Evolutionary conservation across 1,140 invertebrate genomes (phyloP).

Genomic region (Aphaenogaster rudis): DNA sequence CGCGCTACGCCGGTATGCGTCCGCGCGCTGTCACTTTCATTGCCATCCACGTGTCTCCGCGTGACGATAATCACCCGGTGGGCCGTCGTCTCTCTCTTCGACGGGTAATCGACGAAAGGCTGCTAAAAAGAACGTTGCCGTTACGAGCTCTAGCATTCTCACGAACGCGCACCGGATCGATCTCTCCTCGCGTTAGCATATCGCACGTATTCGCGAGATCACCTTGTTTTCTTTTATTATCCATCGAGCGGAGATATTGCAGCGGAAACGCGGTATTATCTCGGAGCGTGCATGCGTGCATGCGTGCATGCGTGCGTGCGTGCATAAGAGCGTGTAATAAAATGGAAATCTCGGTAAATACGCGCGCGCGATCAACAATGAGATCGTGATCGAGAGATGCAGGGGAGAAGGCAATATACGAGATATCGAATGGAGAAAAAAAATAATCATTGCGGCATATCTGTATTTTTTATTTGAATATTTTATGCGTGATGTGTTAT

Average conservation of each 20-base stretch:
- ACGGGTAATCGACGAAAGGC: conserved; percentile 30
- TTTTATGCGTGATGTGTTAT: not conserved
- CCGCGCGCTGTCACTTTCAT: conserved; percentile 74
- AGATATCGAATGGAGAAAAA: not conserved
- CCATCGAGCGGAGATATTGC: conserved; percentile 20
- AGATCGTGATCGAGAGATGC: conserved; percentile 9
- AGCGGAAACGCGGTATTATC: conserved; percentile 37
- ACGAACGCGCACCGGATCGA: not conserved
- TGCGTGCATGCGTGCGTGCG: not conserved
- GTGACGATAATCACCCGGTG: conserved; percentile 66
- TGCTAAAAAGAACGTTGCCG: conserved; percentile 4
- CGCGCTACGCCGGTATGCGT: conserved; percentile 11
- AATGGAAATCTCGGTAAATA: conserved; percentile 36
- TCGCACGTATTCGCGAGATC: not conserved
- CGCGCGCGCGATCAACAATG: conserved; percentile 24
- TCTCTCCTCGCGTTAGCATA: conserved; percentile 10
- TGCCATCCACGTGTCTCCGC: conserved; percentile 74
- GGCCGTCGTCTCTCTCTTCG: conserved; percentile 10
- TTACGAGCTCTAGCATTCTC: conserved; percentile 30
- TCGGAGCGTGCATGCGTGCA: not conserved
- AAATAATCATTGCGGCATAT: not conserved
- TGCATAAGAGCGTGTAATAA: conserved; percentile 22
- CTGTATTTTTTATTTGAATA: conserved; percentile 18
- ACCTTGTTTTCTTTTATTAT: conserved; percentile 29
- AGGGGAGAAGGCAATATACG: not conserved